Evolutionary conservation across 2,113 vertebrate genomes (phyloP).

Genomic region (Ictalurus punctatus): DNA sequence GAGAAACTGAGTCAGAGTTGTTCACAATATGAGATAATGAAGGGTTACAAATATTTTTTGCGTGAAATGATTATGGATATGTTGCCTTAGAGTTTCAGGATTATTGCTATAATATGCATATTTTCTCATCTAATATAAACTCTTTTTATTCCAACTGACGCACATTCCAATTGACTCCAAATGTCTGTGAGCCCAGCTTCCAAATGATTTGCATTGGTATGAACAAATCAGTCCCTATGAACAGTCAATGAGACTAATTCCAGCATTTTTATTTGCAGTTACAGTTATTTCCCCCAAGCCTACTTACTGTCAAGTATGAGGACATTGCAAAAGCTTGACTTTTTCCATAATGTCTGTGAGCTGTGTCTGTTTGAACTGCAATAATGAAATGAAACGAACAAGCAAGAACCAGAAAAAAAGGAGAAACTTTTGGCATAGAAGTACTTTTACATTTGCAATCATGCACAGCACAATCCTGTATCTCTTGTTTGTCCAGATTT

Average conservation of each 20-base stretch:
- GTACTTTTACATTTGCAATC: background rate
- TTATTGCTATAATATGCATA: background rate
- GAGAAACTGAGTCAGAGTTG: background rate
- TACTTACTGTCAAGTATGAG: background rate
- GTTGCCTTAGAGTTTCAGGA: background rate
- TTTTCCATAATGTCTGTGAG: background rate
- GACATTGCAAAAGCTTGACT: background rate
- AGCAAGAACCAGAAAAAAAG: background rate
- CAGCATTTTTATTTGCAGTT: background rate
- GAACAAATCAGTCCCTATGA: background rate
- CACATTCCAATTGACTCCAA: background rate
- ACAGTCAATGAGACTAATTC: background rate
- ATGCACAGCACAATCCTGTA: background rate
- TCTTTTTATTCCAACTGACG: background rate
- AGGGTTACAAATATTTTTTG: slow-evolving; percentile 13
- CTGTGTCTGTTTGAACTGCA: background rate
- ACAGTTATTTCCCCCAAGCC: background rate
- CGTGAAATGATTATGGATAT: background rate
- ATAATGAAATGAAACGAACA: background rate
- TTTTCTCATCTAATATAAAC: background rate
- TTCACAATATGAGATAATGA: background rate
- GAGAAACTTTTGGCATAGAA: background rate
- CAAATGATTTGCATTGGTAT: background rate
- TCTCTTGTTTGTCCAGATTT: background rate
- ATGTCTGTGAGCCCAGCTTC: background rate